Base-by-base conservation (phyloP, 2,797 vertebrate genomes). In the Molossus molossus region DNA sequence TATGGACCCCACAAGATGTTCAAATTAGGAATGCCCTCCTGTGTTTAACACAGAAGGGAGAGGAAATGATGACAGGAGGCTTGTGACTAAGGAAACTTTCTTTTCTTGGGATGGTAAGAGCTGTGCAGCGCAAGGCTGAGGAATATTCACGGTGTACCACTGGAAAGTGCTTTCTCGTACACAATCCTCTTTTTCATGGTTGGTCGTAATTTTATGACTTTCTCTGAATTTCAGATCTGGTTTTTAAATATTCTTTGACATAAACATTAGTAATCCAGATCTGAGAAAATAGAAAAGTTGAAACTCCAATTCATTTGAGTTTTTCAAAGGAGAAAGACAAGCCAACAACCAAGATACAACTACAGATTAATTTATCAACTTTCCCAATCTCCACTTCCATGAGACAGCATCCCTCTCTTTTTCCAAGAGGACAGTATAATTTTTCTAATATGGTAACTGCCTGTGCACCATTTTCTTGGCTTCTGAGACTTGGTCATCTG, bases 1-100 rank as follows among this genome's bases (percentile, higher is more conserved):
- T 87, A 79, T 4, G 20, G 93, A 88, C 93, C 95, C 64, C 91
- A 92, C 91, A 95, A 45, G 91, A 94, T 40, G 94, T 8, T 64
- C 40, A 64, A 33, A 60, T 86, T 58, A 62, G 69, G 25, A 82
- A 92, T 73, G 79, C 18, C 73, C 37, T 75, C 20, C 11, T 48
- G 45, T 86, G 40, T 76, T 90, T 33, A 64, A 86, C 37, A 69
- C 69, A n/a, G 37, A 89, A 73, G 57, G 10, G 37, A 40, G 25
- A 85, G 57, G 60, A 90, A 88, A 53, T 6, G 27, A 33, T 70
- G 25, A 70, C 77, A 37, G 37, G 7, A 37, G 79, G 69, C 48
- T 80, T n/a, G 18, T 81, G 57, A 75, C 81, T 58, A 85, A 84
- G 25, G 9, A 89, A 92, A 80, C 80, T 70, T 53, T 53, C 45